phyloP scores from a whole-genome alignment of 2,888 invertebrate genomes.

The Meiosimyza platycephala region DNA sequence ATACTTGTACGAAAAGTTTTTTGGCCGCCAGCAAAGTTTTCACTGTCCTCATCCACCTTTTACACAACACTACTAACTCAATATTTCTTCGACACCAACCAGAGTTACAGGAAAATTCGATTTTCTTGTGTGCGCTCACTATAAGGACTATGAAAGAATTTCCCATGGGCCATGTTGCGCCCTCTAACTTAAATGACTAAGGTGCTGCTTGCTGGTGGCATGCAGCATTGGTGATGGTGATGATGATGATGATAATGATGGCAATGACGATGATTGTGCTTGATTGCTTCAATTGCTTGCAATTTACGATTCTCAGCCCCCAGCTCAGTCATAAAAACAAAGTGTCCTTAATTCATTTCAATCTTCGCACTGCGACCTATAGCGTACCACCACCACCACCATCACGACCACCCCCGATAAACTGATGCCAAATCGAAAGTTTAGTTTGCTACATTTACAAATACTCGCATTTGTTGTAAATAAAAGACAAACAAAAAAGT shows the following conservation, averaged over 20 bases:
- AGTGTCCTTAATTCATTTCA: constrained; percentile 41
- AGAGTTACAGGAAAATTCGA: not conserved
- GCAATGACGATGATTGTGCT: constrained; percentile 41
- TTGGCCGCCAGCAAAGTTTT: not conserved
- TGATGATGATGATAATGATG: not conserved
- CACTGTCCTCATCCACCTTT: not conserved
- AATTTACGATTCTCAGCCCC: constrained; percentile 40
- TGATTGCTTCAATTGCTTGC: constrained; percentile 59
- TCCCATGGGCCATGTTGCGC: not conserved
- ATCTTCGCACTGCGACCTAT: constrained; percentile 24
- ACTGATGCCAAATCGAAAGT: not conserved
- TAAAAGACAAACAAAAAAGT: constrained; percentile 27
- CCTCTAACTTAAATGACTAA: not conserved
- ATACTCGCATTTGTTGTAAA: not conserved
- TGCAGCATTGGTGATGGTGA: not conserved
- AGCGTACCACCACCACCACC: not conserved
- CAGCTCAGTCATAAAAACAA: constrained; percentile 22
- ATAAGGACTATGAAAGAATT: not conserved
- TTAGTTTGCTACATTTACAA: not conserved
- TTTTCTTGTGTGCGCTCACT: not conserved
- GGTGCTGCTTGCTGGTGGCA: not conserved
- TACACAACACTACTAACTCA: too few species aligned
- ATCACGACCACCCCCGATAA: not conserved
- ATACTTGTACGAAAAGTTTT: not conserved
- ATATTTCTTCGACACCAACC: not conserved